phyloP scores from a whole-genome alignment of 2,888 invertebrate genomes.

The Machimus atricapillus region DNA sequence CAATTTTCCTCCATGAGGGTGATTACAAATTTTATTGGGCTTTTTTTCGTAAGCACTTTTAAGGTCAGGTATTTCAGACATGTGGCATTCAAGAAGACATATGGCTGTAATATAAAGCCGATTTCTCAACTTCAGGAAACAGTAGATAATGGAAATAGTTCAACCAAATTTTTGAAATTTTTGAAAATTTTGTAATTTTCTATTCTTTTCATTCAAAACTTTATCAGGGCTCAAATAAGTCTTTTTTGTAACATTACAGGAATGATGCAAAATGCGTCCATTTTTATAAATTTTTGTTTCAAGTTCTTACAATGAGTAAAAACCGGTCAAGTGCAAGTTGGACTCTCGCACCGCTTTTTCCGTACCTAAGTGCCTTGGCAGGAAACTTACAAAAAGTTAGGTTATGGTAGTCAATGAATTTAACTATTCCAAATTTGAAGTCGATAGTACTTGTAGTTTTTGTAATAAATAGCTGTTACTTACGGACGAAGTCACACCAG shows the following conservation, averaged over 20 bases:
- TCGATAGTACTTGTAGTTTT: too few relatives aligned
- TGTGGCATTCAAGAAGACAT: not conserved
- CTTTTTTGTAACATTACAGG: not conserved
- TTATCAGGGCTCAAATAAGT: not conserved
- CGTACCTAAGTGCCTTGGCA: too few relatives aligned
- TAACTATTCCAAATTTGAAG: too few relatives aligned
- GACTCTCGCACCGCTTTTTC: too few relatives aligned
- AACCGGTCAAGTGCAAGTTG: too few relatives aligned
- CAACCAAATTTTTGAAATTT: not conserved
- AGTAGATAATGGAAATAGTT: not conserved
- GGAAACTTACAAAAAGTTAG: too few relatives aligned
- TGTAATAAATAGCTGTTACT: too few relatives aligned
- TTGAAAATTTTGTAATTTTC: not conserved
- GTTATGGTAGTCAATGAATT: too few relatives aligned
- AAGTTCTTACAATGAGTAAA: too few relatives aligned
- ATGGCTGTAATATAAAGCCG: not conserved
- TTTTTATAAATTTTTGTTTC: not conserved
- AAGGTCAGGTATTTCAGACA: not conserved
- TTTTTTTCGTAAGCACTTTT: not conserved
- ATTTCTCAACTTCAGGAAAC: not conserved
- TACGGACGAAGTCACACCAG: too few relatives aligned
- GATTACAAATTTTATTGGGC: not conserved
- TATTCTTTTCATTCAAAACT: not conserved
- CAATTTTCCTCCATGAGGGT: not conserved
- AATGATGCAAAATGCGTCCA: not conserved